Evolutionary conservation across 2,888 invertebrate genomes (phyloP), one percentile per base, ranked within the genome.

Genomic region (Protodeltote pygarga): DNA sequence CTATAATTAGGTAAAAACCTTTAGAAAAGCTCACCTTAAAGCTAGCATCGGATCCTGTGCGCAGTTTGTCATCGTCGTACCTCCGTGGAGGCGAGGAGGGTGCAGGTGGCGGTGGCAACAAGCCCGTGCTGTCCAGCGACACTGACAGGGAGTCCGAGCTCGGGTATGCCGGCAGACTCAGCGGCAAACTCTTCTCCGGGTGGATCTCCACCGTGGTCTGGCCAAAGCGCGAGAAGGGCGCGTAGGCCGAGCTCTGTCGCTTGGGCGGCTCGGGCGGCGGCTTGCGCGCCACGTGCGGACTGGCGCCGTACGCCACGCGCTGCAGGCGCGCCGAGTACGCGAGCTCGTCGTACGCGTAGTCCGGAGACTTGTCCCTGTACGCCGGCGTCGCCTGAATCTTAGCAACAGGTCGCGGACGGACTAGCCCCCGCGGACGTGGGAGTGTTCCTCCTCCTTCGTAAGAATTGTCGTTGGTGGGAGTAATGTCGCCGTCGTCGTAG

Each of bases 401-500:
- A 5, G 97, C 96, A 8, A 97, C 94, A 0, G 97, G 96, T 34
- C 97, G 93, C 3, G 97, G 96, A 50, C 96, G 94, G 14, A 97
- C 96, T 8, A 96, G 90, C 0, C 96, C 96, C 58, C 97, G 93
- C 3, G 97, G 97, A 41, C 98, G 94, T 0, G 98, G 97, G 52
- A 98, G 84, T 0, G 98, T 98, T 4, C 97, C 97, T 1, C 96
- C 96, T 0, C 96, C 96, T 68, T 95, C 95, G 68, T 92, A 91
- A 0, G 85, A 81, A 50, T 82, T 79, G 60, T 97, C 97, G 78
- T 97, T 97, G 31, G 97, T 97, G 8, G 91, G 91, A 19, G 97
- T 97, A 59, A 97, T 95, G 83, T 98, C 97, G 10, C 97, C 97
- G 78, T 97, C 97, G 81, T 97, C 97, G 81, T 96, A 97, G 54